Percentiles rank a stretch among this genome's conserved stretches.
Evolutionary conservation across 2,797 vertebrate genomes (phyloP).

Genomic region (Dendrocincla tyrannina): DNA sequence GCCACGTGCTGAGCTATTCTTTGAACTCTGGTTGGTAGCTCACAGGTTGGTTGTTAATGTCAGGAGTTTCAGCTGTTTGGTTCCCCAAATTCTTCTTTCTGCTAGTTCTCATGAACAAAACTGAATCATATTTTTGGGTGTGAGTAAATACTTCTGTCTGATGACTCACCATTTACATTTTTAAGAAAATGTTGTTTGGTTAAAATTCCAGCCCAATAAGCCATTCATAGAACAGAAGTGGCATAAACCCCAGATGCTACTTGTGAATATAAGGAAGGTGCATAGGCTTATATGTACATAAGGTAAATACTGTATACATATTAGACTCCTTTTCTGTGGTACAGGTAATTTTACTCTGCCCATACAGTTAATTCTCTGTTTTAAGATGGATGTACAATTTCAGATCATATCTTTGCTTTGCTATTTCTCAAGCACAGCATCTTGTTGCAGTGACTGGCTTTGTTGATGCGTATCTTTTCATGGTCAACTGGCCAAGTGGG

Average conservation of each 20-base stretch:
- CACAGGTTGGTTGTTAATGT: neutral
- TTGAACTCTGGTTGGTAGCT: neutral
- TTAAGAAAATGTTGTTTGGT: neutral
- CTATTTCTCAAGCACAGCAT: neutral
- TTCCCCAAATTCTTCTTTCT: neutral
- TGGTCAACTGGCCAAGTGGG: neutral
- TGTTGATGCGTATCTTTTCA: neutral
- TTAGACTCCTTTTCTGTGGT: neutral
- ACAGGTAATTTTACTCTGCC: neutral
- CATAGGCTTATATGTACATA: neutral
- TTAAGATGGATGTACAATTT: neutral
- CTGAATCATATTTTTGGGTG: neutral
- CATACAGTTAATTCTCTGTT: neutral
- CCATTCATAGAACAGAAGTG: neutral
- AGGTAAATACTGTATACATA: neutral
- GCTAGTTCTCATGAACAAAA: neutral
- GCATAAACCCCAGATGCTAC: neutral
- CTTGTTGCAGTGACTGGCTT: neutral
- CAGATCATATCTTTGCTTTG: neutral
- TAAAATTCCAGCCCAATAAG: neutral
- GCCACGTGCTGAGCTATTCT: neutral
- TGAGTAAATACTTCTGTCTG: neutral
- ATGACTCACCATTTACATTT: neutral
- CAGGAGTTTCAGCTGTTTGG: neutral
- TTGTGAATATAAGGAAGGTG: neutral